Evolutionary conservation across 2,797 vertebrate species (phyloP), one percentile per base, ranked within the genome.

Genomic region (Gadopsis bispinosus): DNA sequence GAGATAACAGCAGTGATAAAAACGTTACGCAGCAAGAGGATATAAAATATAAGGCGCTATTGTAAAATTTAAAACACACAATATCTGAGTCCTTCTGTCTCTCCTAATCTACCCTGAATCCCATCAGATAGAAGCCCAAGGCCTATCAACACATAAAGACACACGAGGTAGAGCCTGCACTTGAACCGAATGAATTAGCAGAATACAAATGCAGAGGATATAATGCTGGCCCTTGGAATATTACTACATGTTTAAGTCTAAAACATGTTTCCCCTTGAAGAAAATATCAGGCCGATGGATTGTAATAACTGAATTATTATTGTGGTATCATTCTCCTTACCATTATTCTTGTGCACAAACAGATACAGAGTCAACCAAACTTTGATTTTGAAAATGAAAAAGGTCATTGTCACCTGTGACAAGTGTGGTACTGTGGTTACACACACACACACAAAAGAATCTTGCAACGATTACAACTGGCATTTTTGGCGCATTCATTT

Each of bases 211-310:
- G 50, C 37, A 55, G 43, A 68, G 58, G n/a, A 39, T 31, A 55
- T 58, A 71, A 71, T 19, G 43, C 37, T 54, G 50, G 62, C 75
- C 61, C 33, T 58, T 26, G 37, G 75, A 70, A 81, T 83, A 91
- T 81, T 59, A 75, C 85, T 83, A 66, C 43, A 64, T 62, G 79
- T 62, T 83, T 63, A 74, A 68, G 55, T 76, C 66, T 70, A 66
- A 78, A 82, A 60, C 67, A 53, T 8, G 56, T 70, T 79, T 90
- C 73, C 60, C 59, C 69, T 78, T 80, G 77, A 77, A 83, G 62
- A 76, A 69, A 81, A 82, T 65, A 81, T 78, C 72, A 82, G 48
- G 48, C 79, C 12, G 73, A 75, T 51, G 20, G 47, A 20, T 56
- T 69, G 73, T 74, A 80, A 84, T 78, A 82, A 76, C 69, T 20